These are phyloP conservation scores for Brachionus plicatilis DNA, from an alignment of 1,140 invertebrate genomes.

Conservation along the genomic window DNA sequence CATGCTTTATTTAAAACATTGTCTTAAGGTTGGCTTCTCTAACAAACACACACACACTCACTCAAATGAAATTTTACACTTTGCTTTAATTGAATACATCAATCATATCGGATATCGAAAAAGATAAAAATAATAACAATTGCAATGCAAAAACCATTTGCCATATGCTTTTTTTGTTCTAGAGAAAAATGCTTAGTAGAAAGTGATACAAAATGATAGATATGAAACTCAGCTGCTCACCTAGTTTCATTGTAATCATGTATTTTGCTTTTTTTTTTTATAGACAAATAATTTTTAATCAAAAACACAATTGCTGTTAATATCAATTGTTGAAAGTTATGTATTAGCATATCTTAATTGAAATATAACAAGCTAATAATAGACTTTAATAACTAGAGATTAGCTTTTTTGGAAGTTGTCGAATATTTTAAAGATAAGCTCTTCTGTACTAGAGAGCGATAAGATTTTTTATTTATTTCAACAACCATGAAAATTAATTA, in stretches of 20 bases:
- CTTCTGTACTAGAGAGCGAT: no score
- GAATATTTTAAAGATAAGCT: no score
- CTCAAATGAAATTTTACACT: constrained; percentile 23
- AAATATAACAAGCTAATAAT: no score
- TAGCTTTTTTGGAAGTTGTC: no score
- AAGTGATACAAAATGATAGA: background rate
- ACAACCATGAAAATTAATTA: no score
- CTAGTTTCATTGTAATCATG: background rate
- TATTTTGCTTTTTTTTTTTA: background rate
- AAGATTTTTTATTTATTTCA: no score
- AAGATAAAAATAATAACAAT: background rate
- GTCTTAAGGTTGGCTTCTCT: background rate
- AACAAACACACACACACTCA: background rate
- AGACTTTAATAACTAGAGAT: no score
- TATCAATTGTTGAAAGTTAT: background rate
- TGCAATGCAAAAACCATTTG: constrained; percentile 8
- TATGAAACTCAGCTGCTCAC: background rate
- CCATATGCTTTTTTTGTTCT: constrained; percentile 1
- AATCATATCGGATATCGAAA: constrained; percentile 2
- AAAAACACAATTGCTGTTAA: background rate
- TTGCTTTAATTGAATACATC: constrained; percentile 25
- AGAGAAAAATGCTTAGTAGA: background rate
- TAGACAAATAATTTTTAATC: background rate
- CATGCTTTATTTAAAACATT: background rate
- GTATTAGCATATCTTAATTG: background rate